Percentiles rank a stretch among this genome's conserved stretches.
phyloP scores from a whole-genome alignment of 2,888 invertebrate species.

The Drosophila buzzatii region DNA sequence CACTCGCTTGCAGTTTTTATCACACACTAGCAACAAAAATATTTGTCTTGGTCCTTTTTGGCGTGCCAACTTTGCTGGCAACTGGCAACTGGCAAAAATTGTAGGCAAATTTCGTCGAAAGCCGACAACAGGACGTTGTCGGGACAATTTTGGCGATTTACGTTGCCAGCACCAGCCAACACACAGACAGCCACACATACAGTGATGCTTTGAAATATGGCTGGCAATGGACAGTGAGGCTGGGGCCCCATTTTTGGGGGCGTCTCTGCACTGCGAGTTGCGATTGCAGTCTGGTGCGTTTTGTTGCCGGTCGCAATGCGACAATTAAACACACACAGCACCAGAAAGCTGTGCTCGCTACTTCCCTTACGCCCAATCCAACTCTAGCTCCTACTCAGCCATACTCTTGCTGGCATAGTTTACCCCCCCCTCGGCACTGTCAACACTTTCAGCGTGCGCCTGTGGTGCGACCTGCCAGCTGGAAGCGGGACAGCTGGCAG shows the following conservation, averaged over 20 bases:
- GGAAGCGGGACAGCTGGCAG: conserved; percentile 48
- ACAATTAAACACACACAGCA: conserved; percentile 70
- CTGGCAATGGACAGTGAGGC: conserved; percentile 34
- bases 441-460: conserved; percentile 47
- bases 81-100: conserved; percentile 64
- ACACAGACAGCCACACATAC: conserved; percentile 25
- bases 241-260: conserved; percentile 26
- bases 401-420: too few relatives aligned
- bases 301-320: conserved; percentile 70
- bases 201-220: conserved; percentile 62
- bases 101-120: conserved; percentile 73
- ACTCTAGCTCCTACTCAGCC: too few relatives aligned
- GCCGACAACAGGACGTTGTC: conserved; percentile 61
- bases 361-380: not conserved
- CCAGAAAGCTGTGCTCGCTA: conserved; percentile 8
- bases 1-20: conserved; percentile 55
- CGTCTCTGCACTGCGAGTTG: conserved; percentile 30
- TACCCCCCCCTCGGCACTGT: conserved; percentile 23
- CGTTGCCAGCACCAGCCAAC: conserved; percentile 49
- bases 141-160: conserved; percentile 72
- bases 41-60: conserved; percentile 63
- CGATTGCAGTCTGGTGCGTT: conserved; percentile 50
- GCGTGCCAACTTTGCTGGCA: conserved; percentile 59
- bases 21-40: conserved; percentile 64
- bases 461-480: conserved; percentile 43